Base-by-base conservation (phyloP, 2,888 invertebrate genomes). In the Papilio elwesi region DNA sequence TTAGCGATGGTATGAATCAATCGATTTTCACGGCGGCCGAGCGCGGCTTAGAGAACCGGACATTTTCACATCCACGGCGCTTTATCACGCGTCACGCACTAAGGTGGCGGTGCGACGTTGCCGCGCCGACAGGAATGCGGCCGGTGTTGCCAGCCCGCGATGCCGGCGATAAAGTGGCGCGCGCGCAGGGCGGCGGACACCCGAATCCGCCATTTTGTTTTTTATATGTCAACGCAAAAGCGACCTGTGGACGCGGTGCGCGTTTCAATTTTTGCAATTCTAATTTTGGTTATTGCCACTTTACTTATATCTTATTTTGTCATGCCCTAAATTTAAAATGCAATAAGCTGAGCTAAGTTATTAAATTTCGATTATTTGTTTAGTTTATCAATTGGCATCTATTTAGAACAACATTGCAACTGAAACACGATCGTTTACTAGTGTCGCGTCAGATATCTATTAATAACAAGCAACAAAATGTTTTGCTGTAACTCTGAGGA, bases 161-260 rank as follows among this genome's bases (percentile, higher is more conserved):
- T 79, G 84, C 81, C 83, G 85, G 79, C 87, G 90, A 91, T 90
- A 90, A 87, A 85, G 59, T 78, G 83, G 83, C 84, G 87, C 87
- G 88, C 90, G 91, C 91, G 91, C 88, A 90, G 92, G 92, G 92
- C 91, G 92, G 92, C 81, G 82, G 82, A 82, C 83, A 86, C 84
- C 85, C 83, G 83, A 83, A 82, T 78, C 81, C 85, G 85, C 87
- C 87, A 88, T 89, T 82, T 89, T 89, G 86, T 86, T 87, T 26
- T n/a, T 85, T 85, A 83, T 84, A 79, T 85, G 83, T 83, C 79
- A 77, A 77, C 74, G 71, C 75, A 51, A 64, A 75, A 70, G 75
- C 75, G 77, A 78, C 79, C 80, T 81, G 79, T 82, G 79, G 78
- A 71, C 68, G 67, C 75, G 74, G 77, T 75, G 70, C 70, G 74